phyloP scores from a whole-genome alignment of 2,888 invertebrate genomes.

The Cataglyphis albicans region DNA sequence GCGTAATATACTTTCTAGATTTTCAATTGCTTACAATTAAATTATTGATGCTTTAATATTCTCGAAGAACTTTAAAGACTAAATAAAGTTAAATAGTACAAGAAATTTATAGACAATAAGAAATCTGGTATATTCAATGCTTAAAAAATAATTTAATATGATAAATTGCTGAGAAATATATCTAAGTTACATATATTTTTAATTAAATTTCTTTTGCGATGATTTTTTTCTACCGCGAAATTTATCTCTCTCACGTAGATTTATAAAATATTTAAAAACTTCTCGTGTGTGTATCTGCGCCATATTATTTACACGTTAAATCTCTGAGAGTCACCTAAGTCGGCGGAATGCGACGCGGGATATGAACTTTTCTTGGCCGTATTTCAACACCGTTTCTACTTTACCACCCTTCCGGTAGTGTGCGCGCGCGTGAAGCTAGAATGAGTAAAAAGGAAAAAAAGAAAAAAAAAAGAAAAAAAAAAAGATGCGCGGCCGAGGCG shows the following conservation, averaged over 20 bases:
- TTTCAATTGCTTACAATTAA: not conserved
- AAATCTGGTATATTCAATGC: not conserved
- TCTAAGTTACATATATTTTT: slow-evolving; percentile 10
- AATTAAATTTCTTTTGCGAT: slow-evolving; percentile 38
- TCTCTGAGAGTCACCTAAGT: slow-evolving; percentile 63
- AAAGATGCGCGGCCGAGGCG: slow-evolving; percentile 25
- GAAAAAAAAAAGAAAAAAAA: slow-evolving; percentile 27
- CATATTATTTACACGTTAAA: slow-evolving; percentile 51
- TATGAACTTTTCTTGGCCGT: slow-evolving; percentile 79
- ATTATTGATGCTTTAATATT: slow-evolving; percentile 11
- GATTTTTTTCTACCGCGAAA: not conserved
- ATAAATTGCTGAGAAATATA: not conserved
- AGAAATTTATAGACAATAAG: not conserved
- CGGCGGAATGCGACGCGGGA: slow-evolving; percentile 52
- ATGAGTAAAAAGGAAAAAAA: slow-evolving; percentile 29
- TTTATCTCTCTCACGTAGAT: not conserved
- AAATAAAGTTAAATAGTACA: not conserved
- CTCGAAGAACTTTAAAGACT: not conserved
- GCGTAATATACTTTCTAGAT: not conserved
- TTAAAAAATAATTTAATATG: not conserved
- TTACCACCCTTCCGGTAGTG: slow-evolving; percentile 72
- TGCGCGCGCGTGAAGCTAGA: slow-evolving; percentile 68
- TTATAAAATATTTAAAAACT: slow-evolving; percentile 29
- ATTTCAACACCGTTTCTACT: slow-evolving; percentile 78
- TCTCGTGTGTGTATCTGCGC: slow-evolving; percentile 9